Conservation (phyloP, 92 coral and sea anemone species). For the Anthopleura xanthogrammica region DNA sequence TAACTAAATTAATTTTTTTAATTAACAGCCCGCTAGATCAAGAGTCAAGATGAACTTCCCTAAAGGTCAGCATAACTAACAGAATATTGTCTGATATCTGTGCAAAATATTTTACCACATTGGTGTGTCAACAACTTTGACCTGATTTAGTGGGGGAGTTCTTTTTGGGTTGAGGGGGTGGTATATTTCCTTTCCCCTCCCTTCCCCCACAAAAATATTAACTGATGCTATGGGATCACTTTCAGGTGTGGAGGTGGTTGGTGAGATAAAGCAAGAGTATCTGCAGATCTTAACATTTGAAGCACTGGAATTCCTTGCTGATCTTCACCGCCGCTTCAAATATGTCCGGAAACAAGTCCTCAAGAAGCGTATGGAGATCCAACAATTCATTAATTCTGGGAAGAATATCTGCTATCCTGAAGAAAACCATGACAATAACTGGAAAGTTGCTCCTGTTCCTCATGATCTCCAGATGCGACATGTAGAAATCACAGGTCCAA, state of each 20-base stretch:
- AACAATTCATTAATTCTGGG: constrained; percentile 73
- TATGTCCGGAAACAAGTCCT: constrained; percentile 84
- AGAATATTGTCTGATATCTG: not conserved
- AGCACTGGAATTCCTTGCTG: constrained; percentile 92
- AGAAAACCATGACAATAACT: constrained; percentile 74
- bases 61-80: constrained; percentile 8
- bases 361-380: constrained; percentile 79
- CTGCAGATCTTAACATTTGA: constrained; percentile 67
- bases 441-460: constrained; percentile 97
- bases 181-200: no score
- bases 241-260: constrained; percentile 83
- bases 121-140: not conserved
- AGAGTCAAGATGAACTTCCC: constrained; percentile 40
- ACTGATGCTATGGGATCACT: not conserved
- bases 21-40: not conserved
- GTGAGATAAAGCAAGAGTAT: constrained; percentile 76
- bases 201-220: no score
- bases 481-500: constrained; percentile 98
- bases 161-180: no score
- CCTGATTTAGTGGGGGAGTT: no score
- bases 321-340: constrained; percentile 94
- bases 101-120: not conserved
- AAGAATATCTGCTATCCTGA: constrained; percentile 69
- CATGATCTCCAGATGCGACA: constrained; percentile 94
- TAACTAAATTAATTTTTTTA: not conserved